These are phyloP conservation scores for Ametastegia equiseti DNA, from an alignment of 2,888 invertebrate species.

Conservation along the genomic window DNA sequence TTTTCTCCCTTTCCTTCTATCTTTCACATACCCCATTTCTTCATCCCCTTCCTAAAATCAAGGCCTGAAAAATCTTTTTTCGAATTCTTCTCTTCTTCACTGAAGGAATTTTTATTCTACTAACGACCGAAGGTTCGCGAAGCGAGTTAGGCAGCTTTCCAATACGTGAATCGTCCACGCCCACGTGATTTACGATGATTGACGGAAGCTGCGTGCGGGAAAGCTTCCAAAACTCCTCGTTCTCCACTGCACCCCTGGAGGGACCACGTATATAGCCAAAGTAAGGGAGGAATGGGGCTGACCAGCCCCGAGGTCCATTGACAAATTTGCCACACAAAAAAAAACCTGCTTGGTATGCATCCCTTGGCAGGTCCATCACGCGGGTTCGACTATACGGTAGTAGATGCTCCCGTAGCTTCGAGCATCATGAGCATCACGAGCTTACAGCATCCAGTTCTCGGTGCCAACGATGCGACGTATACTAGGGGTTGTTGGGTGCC, in stretches of 20 bases:
- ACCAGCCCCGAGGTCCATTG: slow-evolving; percentile 61
- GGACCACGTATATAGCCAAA: background rate
- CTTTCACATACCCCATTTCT: background rate
- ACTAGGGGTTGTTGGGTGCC: slow-evolving; percentile 31
- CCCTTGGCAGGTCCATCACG: slow-evolving; percentile 61
- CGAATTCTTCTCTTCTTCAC: background rate
- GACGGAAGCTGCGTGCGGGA: slow-evolving; percentile 59
- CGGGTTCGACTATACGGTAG: slow-evolving; percentile 28
- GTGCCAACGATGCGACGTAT: background rate
- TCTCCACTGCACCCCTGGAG: slow-evolving; percentile 5
- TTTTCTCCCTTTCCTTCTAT: no score
- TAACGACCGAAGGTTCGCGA: slow-evolving; percentile 10
- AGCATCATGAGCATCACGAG: no score
- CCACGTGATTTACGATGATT: slow-evolving; percentile 57
- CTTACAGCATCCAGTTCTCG: slow-evolving; percentile 45
- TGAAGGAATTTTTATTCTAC: slow-evolving; percentile 9
- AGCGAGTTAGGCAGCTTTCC: background rate
- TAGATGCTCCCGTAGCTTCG: slow-evolving; percentile 26
- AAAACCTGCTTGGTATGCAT: slow-evolving; percentile 65
- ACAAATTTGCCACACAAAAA: slow-evolving; percentile 65
- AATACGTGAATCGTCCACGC: slow-evolving; percentile 50
- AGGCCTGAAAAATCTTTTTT: background rate
- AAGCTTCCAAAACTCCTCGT: slow-evolving; percentile 46
- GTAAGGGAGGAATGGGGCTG: slow-evolving; percentile 50
- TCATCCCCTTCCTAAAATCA: background rate